Evolutionary conservation across 1,140 invertebrate genomes (phyloP).

Genomic region (Drosophila bocqueti): DNA sequence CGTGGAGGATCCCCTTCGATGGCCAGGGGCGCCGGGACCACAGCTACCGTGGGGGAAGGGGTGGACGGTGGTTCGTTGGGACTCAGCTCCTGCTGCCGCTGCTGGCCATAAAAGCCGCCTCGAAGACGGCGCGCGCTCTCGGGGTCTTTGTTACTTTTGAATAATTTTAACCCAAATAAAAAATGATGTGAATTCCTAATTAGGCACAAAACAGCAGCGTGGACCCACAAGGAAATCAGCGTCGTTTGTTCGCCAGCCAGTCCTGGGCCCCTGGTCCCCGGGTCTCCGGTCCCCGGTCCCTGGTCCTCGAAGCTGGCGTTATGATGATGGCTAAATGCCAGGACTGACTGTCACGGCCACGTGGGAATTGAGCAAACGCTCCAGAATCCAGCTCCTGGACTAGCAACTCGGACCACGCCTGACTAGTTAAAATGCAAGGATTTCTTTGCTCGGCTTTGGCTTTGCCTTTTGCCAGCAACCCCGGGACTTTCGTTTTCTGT

Average conservation of each 20-base stretch:
- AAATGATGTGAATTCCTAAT: slow-evolving; percentile 85
- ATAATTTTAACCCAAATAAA: slow-evolving; percentile 85
- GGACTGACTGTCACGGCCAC: slow-evolving; percentile 66
- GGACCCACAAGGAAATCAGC: slow-evolving; percentile 59
- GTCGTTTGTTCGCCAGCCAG: slow-evolving; percentile 56
- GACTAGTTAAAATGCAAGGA: slow-evolving; percentile 83
- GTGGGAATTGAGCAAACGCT: slow-evolving; percentile 64
- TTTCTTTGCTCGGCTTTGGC: slow-evolving; percentile 38
- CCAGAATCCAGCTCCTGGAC: slow-evolving; percentile 24
- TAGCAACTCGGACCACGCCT: slow-evolving; percentile 56
- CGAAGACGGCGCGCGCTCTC: slow-evolving; percentile 44
- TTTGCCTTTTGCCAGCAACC: slow-evolving; percentile 4
- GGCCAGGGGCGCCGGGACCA: slow-evolving; percentile 19
- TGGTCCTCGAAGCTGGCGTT: slow-evolving; percentile 44
- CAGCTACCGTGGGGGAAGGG: background rate
- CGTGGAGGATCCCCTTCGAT: slow-evolving; percentile 6
- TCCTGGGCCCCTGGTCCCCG: background rate
- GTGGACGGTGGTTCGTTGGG: slow-evolving; percentile 1
- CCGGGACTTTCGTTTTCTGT: background rate
- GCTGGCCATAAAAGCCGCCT: slow-evolving; percentile 40
- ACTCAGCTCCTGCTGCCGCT: slow-evolving; percentile 51
- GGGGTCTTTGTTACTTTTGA: slow-evolving; percentile 76
- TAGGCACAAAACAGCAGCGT: slow-evolving; percentile 60
- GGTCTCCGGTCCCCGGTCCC: slow-evolving; percentile 30
- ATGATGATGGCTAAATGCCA: slow-evolving; percentile 81